These are phyloP conservation scores for Scomber japonicus DNA, from an alignment of 2,113 vertebrate species.

Conservation along the genomic window DNA sequence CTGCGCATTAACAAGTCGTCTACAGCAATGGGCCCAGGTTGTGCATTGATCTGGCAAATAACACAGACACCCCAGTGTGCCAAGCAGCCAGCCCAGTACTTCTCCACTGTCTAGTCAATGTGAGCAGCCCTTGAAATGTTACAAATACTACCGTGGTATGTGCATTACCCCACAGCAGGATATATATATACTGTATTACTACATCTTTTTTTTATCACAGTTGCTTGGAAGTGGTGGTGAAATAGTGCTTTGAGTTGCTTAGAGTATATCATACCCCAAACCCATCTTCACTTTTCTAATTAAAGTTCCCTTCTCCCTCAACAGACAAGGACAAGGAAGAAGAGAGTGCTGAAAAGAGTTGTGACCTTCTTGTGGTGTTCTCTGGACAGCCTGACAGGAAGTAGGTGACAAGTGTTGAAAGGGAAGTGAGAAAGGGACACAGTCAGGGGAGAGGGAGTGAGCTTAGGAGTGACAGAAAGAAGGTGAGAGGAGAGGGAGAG, in stretches of 20 bases:
- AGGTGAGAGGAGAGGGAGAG: conserved; percentile 49
- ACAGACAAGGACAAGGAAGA: conserved; percentile 73
- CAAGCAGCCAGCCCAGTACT: conserved; percentile 50
- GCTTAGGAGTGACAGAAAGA: conserved; percentile 53
- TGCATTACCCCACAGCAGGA: background rate
- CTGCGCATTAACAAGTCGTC: conserved; percentile 74
- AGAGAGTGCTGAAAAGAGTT: conserved; percentile 46
- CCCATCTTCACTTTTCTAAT: conserved; percentile 35
- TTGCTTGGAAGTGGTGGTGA: background rate
- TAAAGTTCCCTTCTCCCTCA: conserved; percentile 58
- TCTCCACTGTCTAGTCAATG: conserved; percentile 37
- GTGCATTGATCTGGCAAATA: conserved; percentile 76
- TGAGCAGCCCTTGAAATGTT: conserved; percentile 33
- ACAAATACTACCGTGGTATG: conserved; percentile 20
- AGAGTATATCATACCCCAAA: conserved; percentile 33
- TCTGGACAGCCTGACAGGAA: conserved; percentile 75
- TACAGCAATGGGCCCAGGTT: conserved; percentile 59
- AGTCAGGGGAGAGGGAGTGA: conserved; percentile 37
- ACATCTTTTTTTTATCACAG: conserved; percentile 25
- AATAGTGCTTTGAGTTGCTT: conserved; percentile 16
- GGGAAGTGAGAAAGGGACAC: conserved; percentile 68
- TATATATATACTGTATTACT: background rate
- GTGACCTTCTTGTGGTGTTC: conserved; percentile 73
- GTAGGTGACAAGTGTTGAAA: conserved; percentile 81
- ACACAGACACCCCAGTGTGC: conserved; percentile 59